Base-by-base conservation (phyloP, 2,797 vertebrate genomes). In the Paedocypris micromegethes region DNA sequence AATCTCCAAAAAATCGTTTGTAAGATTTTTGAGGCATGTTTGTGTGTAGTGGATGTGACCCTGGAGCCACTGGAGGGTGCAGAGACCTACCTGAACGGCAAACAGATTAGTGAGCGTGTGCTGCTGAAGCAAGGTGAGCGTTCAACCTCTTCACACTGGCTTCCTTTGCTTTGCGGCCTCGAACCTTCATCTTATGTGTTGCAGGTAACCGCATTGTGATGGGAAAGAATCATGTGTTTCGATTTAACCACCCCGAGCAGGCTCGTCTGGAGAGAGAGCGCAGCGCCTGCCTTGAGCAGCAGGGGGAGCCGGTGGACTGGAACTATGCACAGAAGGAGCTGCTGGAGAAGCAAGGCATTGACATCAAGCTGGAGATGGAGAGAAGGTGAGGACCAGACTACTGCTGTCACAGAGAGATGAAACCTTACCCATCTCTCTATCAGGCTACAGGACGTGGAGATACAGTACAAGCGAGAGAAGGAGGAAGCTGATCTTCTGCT, bases 181-280 rank as follows among this genome's bases (percentile, higher is more conserved):
- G n/a, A n/a, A 66, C 8, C 53, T 56, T 3, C 0, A 5, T 23
- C 37, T 52, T 4, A 46, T 3, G n/a, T 45, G 40, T 37, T 9
- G 3, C 70, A 95, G 93, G 93, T 1, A 89, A 91, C 84, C 91
- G 93, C 8, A 88, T 95, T 0, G 92, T 94, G 70, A 91, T 94
- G 93, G 93, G 93, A 39, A 94, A 94, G 88, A 95, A 90, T 84
- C 93, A 95, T 9, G 93, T 94, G 58, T 95, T 95, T 73, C 84
- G 93, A 3, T 95, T 95, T 75, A 95, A 93, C 79, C 93, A 94
- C 82, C 93, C 93, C 0, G 93, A 94, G 78, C 93, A 95, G 87
- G 92, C 93, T 0, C 73, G 93, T 44, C 81, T 92, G 77, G 91
- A 93, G 77, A 72, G 93, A 3, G 93, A 94, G 83, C 89, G 92